Evolutionary conservation across 35 echinoderm and acorn worm species (phyloP).

Genomic region (Chiridota heheva): DNA sequence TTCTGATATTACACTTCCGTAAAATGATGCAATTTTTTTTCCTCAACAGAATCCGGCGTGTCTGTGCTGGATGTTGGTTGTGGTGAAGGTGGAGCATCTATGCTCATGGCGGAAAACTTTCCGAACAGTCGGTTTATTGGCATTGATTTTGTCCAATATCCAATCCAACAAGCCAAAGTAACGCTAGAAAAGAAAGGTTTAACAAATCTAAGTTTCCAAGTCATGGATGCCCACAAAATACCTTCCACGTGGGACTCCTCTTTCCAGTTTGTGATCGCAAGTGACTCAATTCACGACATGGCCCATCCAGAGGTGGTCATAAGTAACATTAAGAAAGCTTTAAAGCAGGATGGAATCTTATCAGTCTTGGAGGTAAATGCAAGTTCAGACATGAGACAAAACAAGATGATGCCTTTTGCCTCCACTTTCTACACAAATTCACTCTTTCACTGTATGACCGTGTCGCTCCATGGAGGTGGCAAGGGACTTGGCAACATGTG

Average conservation of each 20-base stretch:
- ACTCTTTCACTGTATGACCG: slow-evolving; percentile 96
- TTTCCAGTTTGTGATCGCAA: slow-evolving; percentile 76
- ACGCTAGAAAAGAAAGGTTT: slow-evolving; percentile 25
- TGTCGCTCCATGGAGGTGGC: slow-evolving; percentile 58
- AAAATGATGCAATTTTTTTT: no score
- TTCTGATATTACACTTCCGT: no score
- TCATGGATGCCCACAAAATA: slow-evolving; percentile 79
- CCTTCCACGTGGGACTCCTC: slow-evolving; percentile 68
- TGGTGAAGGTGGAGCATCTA: slow-evolving; percentile 77
- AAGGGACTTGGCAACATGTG: slow-evolving; percentile 92
- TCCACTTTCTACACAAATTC: slow-evolving; percentile 95
- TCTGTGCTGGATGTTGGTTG: slow-evolving; percentile 85
- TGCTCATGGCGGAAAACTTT: slow-evolving; percentile 66
- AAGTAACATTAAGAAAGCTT: slow-evolving; percentile 51
- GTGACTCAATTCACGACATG: slow-evolving; percentile 96
- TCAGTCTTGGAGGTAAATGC: slow-evolving; percentile 95
- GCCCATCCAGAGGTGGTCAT: slow-evolving; percentile 71
- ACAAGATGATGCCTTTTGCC: slow-evolving; percentile 84
- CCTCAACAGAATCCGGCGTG: slow-evolving; percentile 81
- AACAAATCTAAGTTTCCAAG: slow-evolving; percentile 65
- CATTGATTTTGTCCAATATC: slow-evolving; percentile 64
- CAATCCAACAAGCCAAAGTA: slow-evolving; percentile 50
- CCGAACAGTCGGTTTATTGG: slow-evolving; percentile 71
- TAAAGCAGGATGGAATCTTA: slow-evolving; percentile 58
- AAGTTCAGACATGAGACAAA: slow-evolving; percentile 68